Evolutionary conservation across 2,113 vertebrate genomes (phyloP), one percentile per base, ranked within the genome.

Genomic region (Melanostigma gelatinosum): DNA sequence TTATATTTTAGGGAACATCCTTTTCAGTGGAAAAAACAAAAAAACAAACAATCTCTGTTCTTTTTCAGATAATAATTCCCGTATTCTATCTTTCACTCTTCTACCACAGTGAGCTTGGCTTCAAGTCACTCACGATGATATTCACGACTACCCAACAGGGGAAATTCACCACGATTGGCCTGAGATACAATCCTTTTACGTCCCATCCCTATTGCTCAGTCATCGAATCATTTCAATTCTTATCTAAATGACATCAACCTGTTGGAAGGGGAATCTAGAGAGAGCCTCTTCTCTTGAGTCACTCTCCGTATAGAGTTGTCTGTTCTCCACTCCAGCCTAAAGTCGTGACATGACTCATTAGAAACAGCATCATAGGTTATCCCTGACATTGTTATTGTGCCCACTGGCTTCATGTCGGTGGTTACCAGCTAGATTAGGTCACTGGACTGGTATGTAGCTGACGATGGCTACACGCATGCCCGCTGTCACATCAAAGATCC

Each of bases 361-460:
- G 38, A 77, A 81, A 80, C 65, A 71, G 68, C 42, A 78, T 83
- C 80, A 80, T 8, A 82, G 63, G 44, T 84, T 57, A 78, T 84
- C 85, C 61, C 68, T 57, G 67, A 75, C 62, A 71, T 22, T 88
- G 80, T 72, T 85, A 61, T 80, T 79, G 55, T 81, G 58, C 15
- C 22, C 46, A 38, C 65, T 72, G 77, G 38, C 85, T 83, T 87
- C 77, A 89, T 72, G 20, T 75, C 69, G 74, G 82, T 85, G 65
- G 50, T 78, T 34, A 83, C 70, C 70, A 50, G 72, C 62, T 55
- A 65, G 46, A 91, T 89, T 80, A 85, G 84, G 91, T 92, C 87
- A 91, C 50, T 48, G 74, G 57, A 87, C 76, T 76, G 77, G 58
- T 75, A 86, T 75, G 44, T 74, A 70, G 79, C 85, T 83, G 79